A percentile compares a stretch with the other conserved stretches of the same genome.
These are phyloP conservation scores for Apostichopus japonicus DNA, from an alignment of 35 echinoderm and acorn worm genomes.

Conservation along the genomic window DNA sequence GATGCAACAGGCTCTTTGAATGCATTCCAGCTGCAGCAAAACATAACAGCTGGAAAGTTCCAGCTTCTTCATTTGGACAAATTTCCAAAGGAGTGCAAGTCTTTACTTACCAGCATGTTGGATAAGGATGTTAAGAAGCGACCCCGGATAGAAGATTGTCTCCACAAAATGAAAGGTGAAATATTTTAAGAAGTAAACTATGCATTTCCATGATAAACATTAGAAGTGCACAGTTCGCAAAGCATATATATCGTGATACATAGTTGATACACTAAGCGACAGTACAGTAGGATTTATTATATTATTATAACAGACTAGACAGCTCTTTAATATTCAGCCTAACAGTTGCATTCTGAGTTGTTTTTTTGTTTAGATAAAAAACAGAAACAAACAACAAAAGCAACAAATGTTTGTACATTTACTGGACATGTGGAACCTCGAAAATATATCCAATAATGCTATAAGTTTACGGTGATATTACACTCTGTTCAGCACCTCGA, in stretches of 20 bases:
- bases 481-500: too few relatives aligned
- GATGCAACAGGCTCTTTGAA: background rate
- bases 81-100: background rate
- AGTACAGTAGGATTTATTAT: background rate
- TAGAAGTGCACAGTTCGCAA: background rate
- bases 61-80: background rate
- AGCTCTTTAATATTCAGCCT: too few relatives aligned
- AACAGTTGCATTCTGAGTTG: too few relatives aligned
- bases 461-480: too few relatives aligned
- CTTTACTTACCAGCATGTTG: background rate
- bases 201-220: background rate
- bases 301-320: too few relatives aligned
- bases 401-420: too few relatives aligned
- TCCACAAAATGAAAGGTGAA: background rate
- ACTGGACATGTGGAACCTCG: too few relatives aligned
- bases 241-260: background rate
- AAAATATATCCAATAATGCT: too few relatives aligned
- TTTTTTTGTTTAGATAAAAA: too few relatives aligned
- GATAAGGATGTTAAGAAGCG: background rate
- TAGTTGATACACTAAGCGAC: too few relatives aligned
- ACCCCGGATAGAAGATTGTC: background rate
- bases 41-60: background rate
- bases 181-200: background rate
- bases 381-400: too few relatives aligned
- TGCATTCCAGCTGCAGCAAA: background rate